A percentile compares a stretch with the other conserved stretches of the same genome.
phyloP scores from a whole-genome alignment of 2,113 vertebrate species.

The Misgurnus anguillicaudatus region DNA sequence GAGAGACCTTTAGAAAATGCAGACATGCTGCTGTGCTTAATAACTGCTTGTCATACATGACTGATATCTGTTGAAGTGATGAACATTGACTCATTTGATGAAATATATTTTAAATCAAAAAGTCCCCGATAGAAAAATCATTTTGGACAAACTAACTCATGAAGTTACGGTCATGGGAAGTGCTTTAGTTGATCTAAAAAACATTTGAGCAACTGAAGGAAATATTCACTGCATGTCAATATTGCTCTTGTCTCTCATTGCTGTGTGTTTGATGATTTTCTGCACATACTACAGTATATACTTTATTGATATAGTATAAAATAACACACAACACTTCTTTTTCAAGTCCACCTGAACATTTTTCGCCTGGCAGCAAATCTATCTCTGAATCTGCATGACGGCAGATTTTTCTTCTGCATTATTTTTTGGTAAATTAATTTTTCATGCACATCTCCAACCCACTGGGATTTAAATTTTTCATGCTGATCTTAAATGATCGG shows the following conservation, averaged over 20 bases:
- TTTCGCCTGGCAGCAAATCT: too few relatives aligned
- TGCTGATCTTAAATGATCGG: constrained; percentile 31
- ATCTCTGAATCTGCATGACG: neutral
- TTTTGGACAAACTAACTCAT: constrained; percentile 1
- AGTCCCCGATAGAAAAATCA: neutral
- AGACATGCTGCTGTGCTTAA: neutral
- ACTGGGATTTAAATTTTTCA: constrained; percentile 26
- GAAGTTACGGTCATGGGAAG: neutral
- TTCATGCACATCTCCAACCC: constrained; percentile 7
- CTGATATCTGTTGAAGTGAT: neutral
- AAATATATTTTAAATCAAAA: neutral
- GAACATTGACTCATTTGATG: neutral
- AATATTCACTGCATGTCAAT: neutral
- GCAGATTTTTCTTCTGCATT: neutral
- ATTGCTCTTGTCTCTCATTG: too few relatives aligned
- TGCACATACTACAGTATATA: too few relatives aligned
- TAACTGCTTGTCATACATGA: constrained; percentile 2
- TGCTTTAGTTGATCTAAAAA: constrained; percentile 4
- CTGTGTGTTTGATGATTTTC: too few relatives aligned
- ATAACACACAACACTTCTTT: too few relatives aligned
- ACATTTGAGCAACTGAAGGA: neutral
- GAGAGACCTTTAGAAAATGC: neutral
- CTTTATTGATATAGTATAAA: too few relatives aligned
- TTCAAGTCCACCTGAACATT: too few relatives aligned
- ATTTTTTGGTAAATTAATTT: constrained; percentile 1